Base-by-base conservation (phyloP, 2,888 invertebrate species). In the Drosophila birchii region DNA sequence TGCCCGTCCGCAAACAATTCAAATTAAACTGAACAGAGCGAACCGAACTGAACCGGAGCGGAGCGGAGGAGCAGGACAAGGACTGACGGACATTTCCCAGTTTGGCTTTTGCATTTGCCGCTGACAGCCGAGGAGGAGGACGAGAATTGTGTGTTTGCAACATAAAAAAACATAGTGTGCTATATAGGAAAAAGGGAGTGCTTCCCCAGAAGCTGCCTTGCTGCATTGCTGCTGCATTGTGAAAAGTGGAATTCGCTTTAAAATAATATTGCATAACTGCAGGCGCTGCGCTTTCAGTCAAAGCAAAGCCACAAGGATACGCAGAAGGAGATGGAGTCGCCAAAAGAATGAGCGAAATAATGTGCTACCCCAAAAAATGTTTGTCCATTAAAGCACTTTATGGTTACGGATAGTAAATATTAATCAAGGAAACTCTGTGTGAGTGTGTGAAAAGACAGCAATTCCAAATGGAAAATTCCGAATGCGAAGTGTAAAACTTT, bases 181-280 rank as follows among this genome's bases (percentile, higher is more conserved):
- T 51, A 34, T 12, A 34, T 34, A 20, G 34, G 1, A 34, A 20
- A 34, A 41, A 51, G 39, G 38, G 41, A 41, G 26, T 32, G 32
- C 11, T 26, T 23, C 11, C 12, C 14, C 16, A 14, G 23, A 9
- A 49, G 34, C 49, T 57, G 61, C 69, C 60, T n/a, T n/a, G n/a
- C n/a, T 39, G 26, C 26, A 23, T 23, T 23, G 23, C 23, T 23
- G 44, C 44, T 47, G 47, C 47, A 47, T 57, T 67, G 76, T 60
- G 57, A 58, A 41, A 41, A 47, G 34, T 61, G 86, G 86, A 82
- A 85, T 85, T 73, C 78, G 76, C 75, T 80, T 86, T 79, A 70
- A 82, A 85, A 85, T 86, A 85, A 86, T 72, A 83, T 88, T 86
- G 78, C 88, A 82, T 86, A 82, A 67, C 88, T 89, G 69, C 86